phyloP scores from a whole-genome alignment of 2,888 invertebrate genomes.

The Netelia melanura region DNA sequence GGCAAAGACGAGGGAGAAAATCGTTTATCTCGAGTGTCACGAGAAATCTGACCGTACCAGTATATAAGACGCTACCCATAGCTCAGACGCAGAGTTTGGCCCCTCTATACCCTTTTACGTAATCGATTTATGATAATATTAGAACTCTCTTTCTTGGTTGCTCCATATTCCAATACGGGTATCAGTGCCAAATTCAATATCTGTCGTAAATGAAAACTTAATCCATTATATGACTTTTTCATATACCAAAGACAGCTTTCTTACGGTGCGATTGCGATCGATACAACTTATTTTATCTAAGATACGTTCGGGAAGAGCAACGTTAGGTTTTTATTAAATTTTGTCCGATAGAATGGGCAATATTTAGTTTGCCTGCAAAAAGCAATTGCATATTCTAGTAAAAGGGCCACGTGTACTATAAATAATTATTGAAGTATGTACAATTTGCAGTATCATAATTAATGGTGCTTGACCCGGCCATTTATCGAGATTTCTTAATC shows the following conservation, averaged over 20 bases:
- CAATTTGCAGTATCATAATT: no score
- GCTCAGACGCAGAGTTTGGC: not conserved
- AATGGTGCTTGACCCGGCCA: no score
- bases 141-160: slow-evolving; percentile 4
- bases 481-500: no score
- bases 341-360: not conserved
- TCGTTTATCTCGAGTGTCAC: slow-evolving; percentile 57
- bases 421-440: no score
- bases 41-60: slow-evolving; percentile 45
- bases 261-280: not conserved
- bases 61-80: not conserved
- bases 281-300: not conserved
- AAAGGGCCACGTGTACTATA: no score
- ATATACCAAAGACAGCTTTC: not conserved
- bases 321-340: not conserved
- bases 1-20: slow-evolving; percentile 44
- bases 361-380: not conserved
- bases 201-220: slow-evolving; percentile 16
- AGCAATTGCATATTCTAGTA: not conserved
- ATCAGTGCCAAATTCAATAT: slow-evolving; percentile 29
- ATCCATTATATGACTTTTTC: not conserved
- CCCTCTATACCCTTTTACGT: slow-evolving; percentile 9
- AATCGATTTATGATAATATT: slow-evolving; percentile 58
- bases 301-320: not conserved
- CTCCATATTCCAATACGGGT: slow-evolving; percentile 3